A percentile compares a stretch with the other conserved stretches of the same genome.
Conservation (phyloP, 2,113 vertebrate genomes). For the Myotis lucifugus region DNA sequence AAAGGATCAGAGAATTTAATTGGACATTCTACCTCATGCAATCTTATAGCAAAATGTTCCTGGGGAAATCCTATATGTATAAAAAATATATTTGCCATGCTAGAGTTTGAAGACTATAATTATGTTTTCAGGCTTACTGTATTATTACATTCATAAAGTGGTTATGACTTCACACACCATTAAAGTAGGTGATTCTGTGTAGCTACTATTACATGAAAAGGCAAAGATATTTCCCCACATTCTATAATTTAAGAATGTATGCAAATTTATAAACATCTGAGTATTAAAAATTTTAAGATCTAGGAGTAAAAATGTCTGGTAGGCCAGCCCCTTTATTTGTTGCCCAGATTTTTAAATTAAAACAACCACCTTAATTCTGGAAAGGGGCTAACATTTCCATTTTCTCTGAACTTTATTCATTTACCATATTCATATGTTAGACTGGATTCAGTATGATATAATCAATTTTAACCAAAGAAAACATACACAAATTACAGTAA, state of each 20-base stretch:
- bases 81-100: slow-evolving; percentile 19
- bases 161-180: slow-evolving; percentile 70
- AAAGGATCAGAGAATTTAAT: slow-evolving; percentile 37
- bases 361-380: background rate
- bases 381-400: slow-evolving; percentile 30
- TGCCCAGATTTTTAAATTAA: slow-evolving; percentile 32
- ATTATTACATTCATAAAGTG: slow-evolving; percentile 68
- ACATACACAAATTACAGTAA: background rate
- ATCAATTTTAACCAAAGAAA: slow-evolving; percentile 2
- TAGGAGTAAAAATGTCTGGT: slow-evolving; percentile 43
- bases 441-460: background rate
- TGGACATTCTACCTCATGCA: background rate
- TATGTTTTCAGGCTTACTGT: slow-evolving; percentile 64
- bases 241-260: slow-evolving; percentile 61
- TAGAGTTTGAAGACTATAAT: slow-evolving; percentile 44
- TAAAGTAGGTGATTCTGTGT: slow-evolving; percentile 51
- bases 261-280: background rate
- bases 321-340: background rate
- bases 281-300: slow-evolving; percentile 54
- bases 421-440: background rate
- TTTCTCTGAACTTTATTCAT: background rate
- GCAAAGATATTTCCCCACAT: slow-evolving; percentile 52
- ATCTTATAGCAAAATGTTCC: slow-evolving; percentile 51
- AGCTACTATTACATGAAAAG: slow-evolving; percentile 51
- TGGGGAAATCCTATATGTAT: slow-evolving; percentile 24